Evolutionary conservation across 2,888 invertebrate species (phyloP).

Genomic region (Diarsia dahlii): DNA sequence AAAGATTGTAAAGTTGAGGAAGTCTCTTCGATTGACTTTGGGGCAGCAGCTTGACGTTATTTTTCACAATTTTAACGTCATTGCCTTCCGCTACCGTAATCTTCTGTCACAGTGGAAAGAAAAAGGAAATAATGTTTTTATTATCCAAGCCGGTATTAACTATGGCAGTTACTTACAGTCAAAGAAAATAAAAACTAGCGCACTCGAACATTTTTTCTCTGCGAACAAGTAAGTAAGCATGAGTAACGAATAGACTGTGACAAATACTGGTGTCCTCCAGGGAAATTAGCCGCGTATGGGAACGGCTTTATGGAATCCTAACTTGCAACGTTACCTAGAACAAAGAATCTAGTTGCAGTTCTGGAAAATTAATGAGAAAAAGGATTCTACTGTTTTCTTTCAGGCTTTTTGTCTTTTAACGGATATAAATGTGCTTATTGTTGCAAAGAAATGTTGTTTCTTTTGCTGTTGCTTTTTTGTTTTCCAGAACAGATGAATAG

Average conservation of each 20-base stretch:
- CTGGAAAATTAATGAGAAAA: constrained; percentile 61
- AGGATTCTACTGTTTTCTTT: constrained; percentile 37
- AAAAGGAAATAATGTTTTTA: not conserved
- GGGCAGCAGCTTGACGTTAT: constrained; percentile 34
- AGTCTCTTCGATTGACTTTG: constrained; percentile 41
- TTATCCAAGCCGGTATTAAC: not conserved
- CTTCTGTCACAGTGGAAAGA: constrained; percentile 8
- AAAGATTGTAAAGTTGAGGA: constrained; percentile 56
- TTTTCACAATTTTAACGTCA: constrained; percentile 27
- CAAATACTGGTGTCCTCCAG: constrained; percentile 73
- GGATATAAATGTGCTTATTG: constrained; percentile 10
- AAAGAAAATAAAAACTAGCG: constrained; percentile 11
- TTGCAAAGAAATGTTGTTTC: constrained; percentile 9
- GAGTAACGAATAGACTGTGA: constrained; percentile 74
- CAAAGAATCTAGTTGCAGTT: constrained; percentile 60
- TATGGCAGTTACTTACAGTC: constrained; percentile 2
- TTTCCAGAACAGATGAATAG: not conserved
- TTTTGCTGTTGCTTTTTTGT: not conserved
- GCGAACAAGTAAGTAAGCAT: constrained; percentile 52
- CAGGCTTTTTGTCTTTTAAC: constrained; percentile 25
- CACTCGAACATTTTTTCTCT: constrained; percentile 27
- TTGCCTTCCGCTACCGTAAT: constrained; percentile 19
- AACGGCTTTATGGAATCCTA: constrained; percentile 64
- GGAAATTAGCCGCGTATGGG: constrained; percentile 76
- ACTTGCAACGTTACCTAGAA: constrained; percentile 60